Percentiles rank a stretch among this genome's conserved stretches.
phyloP scores from a whole-genome alignment of 37 sponge, comb jelly and placozoan genomes.

The Ephydatia muelleri region DNA sequence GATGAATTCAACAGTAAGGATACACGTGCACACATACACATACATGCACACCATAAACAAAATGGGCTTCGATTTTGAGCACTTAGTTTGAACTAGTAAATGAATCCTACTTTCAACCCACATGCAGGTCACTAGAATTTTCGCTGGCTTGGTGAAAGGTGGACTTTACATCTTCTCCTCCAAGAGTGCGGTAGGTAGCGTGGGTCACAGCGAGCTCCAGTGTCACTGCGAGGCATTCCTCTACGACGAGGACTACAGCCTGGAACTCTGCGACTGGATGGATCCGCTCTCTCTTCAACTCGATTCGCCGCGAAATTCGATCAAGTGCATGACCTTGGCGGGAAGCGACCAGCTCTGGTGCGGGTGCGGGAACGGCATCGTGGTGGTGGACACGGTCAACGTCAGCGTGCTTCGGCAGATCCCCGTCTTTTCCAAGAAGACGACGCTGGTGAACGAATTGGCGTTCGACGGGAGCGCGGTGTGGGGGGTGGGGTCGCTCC shows the following conservation, averaged over 20 bases:
- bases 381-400: constrained; percentile 62
- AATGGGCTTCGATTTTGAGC: not conserved
- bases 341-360: constrained; percentile 77
- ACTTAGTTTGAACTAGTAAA: not conserved
- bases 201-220: constrained; percentile 41
- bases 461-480: constrained; percentile 67
- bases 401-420: constrained; percentile 50
- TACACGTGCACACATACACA: not conserved
- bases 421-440: constrained; percentile 64
- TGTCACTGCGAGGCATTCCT: constrained; percentile 37
- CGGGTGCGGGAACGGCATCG: constrained; percentile 76
- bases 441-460: constrained; percentile 70
- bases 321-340: constrained; percentile 77
- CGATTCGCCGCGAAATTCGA: constrained; percentile 32
- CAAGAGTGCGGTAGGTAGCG: constrained; percentile 37
- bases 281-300: constrained; percentile 61
- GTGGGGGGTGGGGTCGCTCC: constrained; percentile 85
- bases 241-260: constrained; percentile 48
- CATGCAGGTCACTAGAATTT: constrained; percentile 73
- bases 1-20: no score
- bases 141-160: constrained; percentile 78
- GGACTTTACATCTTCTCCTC: constrained; percentile 65
- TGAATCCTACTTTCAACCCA: not conserved
- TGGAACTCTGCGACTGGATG: constrained; percentile 74
- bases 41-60: no score